Conservation (phyloP, 1,140 invertebrate species). For the Drosophila rhopaloa region DNA sequence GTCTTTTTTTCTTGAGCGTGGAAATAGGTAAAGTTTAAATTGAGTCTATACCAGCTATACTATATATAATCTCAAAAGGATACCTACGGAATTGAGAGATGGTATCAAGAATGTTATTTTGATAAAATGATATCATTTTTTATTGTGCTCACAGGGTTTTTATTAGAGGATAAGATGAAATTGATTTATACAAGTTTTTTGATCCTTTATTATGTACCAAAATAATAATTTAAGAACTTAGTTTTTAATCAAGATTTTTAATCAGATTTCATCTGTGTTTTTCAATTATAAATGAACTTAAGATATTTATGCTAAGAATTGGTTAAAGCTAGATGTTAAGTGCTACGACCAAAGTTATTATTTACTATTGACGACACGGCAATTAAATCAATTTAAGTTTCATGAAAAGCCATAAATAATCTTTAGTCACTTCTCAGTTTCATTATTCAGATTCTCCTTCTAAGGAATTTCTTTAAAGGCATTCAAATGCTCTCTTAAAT, state of each 20-base stretch:
- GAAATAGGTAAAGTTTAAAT: constrained; percentile 54
- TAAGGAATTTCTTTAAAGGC: neutral
- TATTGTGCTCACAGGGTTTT: no score
- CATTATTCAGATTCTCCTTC: neutral
- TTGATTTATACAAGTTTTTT: no score
- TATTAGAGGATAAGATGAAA: no score
- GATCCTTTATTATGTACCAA: no score
- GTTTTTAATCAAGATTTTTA: no score
- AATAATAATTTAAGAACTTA: no score
- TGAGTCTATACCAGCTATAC: constrained; percentile 27
- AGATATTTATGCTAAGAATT: no score
- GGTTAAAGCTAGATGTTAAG: no score
- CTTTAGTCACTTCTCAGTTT: neutral
- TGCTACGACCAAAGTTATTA: no score
- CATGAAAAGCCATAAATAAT: neutral
- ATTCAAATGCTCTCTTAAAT: neutral
- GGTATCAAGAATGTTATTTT: neutral
- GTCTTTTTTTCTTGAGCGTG: constrained; percentile 1
- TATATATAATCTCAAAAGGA: constrained; percentile 13
- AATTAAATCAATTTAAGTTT: neutral
- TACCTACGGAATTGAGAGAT: constrained; percentile 1
- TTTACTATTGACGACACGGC: neutral
- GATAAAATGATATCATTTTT: no score
- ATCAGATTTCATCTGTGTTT: no score
- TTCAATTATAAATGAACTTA: no score